Evolutionary conservation across 2,113 vertebrate species (phyloP).

Genomic region (Boleophthalmus pectinirostris): DNA sequence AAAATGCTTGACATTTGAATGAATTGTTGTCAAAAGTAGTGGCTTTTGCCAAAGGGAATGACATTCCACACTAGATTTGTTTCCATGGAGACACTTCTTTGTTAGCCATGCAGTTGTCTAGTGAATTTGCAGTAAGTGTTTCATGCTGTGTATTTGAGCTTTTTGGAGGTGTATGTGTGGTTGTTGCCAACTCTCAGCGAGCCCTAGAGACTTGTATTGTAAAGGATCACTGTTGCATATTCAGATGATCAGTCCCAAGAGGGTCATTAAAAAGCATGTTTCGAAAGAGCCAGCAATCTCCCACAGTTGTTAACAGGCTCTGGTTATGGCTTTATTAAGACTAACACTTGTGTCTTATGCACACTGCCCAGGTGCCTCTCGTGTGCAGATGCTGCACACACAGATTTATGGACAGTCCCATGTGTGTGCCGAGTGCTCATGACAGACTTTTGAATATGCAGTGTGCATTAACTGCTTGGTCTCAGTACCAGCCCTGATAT

Average conservation of each 20-base stretch:
- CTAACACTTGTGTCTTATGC: conserved; percentile 56
- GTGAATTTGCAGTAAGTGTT: conserved; percentile 39
- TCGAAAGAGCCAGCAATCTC: conserved; percentile 53
- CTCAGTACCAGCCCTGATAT: conserved; percentile 50
- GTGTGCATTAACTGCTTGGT: conserved; percentile 50
- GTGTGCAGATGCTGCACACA: conserved; percentile 10
- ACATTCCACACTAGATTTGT: conserved; percentile 42
- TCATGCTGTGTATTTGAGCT: background rate
- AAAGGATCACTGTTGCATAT: conserved; percentile 70
- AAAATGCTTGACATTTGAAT: background rate
- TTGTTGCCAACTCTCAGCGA: conserved; percentile 50
- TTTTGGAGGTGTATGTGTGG: conserved; percentile 26
- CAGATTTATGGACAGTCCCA: conserved; percentile 30
- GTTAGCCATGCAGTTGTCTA: conserved; percentile 45
- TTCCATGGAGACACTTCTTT: conserved; percentile 53
- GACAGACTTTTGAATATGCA: conserved; percentile 51
- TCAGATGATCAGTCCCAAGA: conserved; percentile 69
- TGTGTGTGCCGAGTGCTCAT: conserved; percentile 18
- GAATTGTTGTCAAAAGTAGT: conserved; percentile 12
- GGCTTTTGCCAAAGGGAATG: conserved; percentile 20
- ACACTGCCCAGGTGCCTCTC: conserved; percentile 21
- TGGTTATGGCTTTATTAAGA: conserved; percentile 71
- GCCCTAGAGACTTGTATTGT: conserved; percentile 55
- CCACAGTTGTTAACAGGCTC: conserved; percentile 64
- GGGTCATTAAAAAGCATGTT: conserved; percentile 75